These are phyloP conservation scores for Sebastes variabilis DNA, from an alignment of 2,797 vertebrate genomes.

Conservation along the genomic window DNA sequence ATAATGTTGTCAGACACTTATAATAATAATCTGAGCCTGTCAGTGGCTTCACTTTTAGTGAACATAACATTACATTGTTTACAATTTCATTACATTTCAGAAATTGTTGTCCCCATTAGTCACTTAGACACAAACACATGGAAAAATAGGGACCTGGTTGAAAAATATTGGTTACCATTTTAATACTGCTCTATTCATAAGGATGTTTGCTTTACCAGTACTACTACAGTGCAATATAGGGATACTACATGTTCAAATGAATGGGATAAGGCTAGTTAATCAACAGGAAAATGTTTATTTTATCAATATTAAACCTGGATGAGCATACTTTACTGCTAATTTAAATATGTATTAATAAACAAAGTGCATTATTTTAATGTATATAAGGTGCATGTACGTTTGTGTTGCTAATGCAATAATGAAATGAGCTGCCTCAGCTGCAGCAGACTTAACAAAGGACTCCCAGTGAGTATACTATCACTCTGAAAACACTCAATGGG, in stretches of 20 bases:
- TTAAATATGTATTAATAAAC: background rate
- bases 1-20: no score
- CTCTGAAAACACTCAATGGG: conserved; percentile 72
- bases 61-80: no score
- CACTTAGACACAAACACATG: no score
- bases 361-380: background rate
- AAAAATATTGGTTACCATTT: no score
- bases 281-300: background rate
- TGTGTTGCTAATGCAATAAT: conserved; percentile 16
- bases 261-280: background rate
- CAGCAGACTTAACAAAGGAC: conserved; percentile 60
- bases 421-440: conserved; percentile 52
- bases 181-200: background rate
- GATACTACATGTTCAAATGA: background rate
- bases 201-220: background rate
- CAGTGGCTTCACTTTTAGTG: no score
- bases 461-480: conserved; percentile 61
- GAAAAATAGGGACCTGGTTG: no score
- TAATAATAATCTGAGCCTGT: no score
- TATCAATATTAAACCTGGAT: background rate
- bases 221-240: background rate
- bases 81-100: no score
- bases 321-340: background rate
- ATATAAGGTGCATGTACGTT: background rate
- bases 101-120: no score